phyloP scores from a whole-genome alignment of 2,888 invertebrate species.

The Rhorus exstirpatorius region DNA sequence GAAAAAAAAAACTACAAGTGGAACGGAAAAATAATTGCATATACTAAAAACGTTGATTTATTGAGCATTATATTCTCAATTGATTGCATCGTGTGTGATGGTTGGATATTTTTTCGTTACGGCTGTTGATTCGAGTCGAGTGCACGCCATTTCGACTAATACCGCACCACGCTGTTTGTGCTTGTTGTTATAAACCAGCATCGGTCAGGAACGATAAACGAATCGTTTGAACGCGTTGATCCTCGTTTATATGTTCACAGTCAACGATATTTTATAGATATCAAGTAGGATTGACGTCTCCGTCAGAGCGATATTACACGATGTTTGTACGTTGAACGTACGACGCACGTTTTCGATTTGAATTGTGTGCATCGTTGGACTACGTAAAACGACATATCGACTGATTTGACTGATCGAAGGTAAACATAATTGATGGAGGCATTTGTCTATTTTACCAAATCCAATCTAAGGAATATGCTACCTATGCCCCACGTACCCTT shows the following conservation, averaged over 20 bases:
- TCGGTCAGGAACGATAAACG: conserved; percentile 35
- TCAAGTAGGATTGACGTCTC: conserved; percentile 17
- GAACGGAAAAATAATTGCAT: neutral
- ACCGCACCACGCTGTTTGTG: neutral
- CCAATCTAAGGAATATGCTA: too few relatives aligned
- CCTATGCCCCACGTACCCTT: too few relatives aligned
- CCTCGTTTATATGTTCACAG: conserved; percentile 28
- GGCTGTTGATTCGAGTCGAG: conserved; percentile 21
- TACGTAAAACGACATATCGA: neutral
- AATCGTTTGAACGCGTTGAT: conserved; percentile 58
- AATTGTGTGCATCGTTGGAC: neutral
- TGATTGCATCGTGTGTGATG: conserved; percentile 19
- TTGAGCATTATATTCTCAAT: conserved; percentile 14
- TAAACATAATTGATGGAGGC: neutral
- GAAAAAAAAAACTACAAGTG: neutral
- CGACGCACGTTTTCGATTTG: neutral
- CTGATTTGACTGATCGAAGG: conserved; percentile 21
- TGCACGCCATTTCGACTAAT: conserved; percentile 21
- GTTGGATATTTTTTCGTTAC: neutral
- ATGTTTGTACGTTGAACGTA: conserved; percentile 1
- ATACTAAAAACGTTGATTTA: conserved; percentile 3
- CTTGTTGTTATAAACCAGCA: conserved; percentile 17
- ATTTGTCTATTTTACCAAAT: too few relatives aligned
- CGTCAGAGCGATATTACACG: neutral
- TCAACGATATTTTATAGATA: conserved; percentile 30